A percentile compares a stretch with the other conserved stretches of the same genome.
These are phyloP conservation scores for Hippocampus comes DNA, from an alignment of 2,113 vertebrate species.

Conservation along the genomic window DNA sequence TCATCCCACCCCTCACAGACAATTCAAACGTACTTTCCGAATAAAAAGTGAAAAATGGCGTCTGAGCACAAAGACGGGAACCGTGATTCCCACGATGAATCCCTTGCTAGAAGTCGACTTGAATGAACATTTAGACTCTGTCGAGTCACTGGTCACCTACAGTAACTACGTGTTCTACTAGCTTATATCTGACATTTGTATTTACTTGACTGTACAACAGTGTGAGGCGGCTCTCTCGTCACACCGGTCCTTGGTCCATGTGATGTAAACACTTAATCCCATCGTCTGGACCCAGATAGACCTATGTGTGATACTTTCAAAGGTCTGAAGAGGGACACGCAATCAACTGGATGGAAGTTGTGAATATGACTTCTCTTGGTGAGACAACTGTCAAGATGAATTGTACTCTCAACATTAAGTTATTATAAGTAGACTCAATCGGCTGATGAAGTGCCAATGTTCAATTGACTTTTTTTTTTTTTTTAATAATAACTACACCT, in stretches of 20 bases:
- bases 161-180: slow-evolving; percentile 57
- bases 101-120: background rate
- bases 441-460: background rate
- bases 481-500: background rate
- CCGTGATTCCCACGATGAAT: background rate
- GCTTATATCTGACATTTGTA: slow-evolving; percentile 59
- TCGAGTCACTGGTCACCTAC: slow-evolving; percentile 36
- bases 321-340: slow-evolving; percentile 29
- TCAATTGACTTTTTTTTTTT: background rate
- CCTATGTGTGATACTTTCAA: background rate
- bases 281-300: slow-evolving; percentile 2
- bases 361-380: background rate
- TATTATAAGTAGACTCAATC: slow-evolving; percentile 5
- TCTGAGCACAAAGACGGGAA: background rate
- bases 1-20: background rate
- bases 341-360: slow-evolving; percentile 20
- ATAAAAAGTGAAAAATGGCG: background rate
- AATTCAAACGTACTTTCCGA: background rate
- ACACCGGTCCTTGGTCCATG: slow-evolving; percentile 28
- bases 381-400: background rate
- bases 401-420: background rate
- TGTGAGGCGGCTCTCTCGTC: background rate
- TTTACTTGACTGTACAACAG: slow-evolving; percentile 54
- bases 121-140: slow-evolving; percentile 41
- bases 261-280: slow-evolving; percentile 26